These are phyloP conservation scores for Pangasius macronema DNA, from an alignment of 2,797 vertebrate genomes.

Conservation along the genomic window DNA sequence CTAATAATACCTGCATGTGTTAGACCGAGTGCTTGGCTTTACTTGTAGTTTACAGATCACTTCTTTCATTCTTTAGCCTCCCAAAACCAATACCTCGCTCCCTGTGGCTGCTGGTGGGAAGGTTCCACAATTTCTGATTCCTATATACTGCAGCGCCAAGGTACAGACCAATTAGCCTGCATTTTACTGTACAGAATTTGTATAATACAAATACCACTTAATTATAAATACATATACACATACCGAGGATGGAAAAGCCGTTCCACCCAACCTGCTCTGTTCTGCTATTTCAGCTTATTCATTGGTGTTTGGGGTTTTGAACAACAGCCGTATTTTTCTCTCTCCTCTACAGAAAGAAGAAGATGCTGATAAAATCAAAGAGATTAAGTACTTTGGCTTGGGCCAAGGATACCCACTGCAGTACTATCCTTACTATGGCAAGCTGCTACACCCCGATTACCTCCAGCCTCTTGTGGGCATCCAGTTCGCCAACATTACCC, in stretches of 20 bases:
- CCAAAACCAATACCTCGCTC: slow-evolving; percentile 65
- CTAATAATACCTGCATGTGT: neutral
- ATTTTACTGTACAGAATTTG: neutral
- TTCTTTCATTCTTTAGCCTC: slow-evolving; percentile 73
- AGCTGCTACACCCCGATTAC: slow-evolving; percentile 85
- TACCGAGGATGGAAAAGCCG: neutral
- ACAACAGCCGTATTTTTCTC: neutral
- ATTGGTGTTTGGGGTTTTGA: neutral
- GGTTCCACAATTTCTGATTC: slow-evolving; percentile 73
- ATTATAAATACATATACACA: neutral
- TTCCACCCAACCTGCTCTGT: neutral
- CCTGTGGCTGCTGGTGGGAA: slow-evolving; percentile 62
- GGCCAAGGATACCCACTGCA: slow-evolving; percentile 86
- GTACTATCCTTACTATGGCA: slow-evolving; percentile 98
- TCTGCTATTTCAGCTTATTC: neutral
- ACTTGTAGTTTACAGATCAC: slow-evolving; percentile 2
- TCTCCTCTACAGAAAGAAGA: slow-evolving; percentile 78
- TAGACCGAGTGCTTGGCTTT: neutral
- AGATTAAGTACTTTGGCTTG: slow-evolving; percentile 83
- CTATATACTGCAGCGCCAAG: slow-evolving; percentile 86
- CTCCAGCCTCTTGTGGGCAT: slow-evolving; percentile 93
- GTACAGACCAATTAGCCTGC: slow-evolving; percentile 64
- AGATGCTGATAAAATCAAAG: slow-evolving; percentile 75
- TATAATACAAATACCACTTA: neutral
- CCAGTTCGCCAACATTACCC: slow-evolving; percentile 88